A percentile compares a stretch with the other conserved stretches of the same genome.
Conservation (phyloP, 1,140 invertebrate genomes). For the Papilio glaucus region DNA sequence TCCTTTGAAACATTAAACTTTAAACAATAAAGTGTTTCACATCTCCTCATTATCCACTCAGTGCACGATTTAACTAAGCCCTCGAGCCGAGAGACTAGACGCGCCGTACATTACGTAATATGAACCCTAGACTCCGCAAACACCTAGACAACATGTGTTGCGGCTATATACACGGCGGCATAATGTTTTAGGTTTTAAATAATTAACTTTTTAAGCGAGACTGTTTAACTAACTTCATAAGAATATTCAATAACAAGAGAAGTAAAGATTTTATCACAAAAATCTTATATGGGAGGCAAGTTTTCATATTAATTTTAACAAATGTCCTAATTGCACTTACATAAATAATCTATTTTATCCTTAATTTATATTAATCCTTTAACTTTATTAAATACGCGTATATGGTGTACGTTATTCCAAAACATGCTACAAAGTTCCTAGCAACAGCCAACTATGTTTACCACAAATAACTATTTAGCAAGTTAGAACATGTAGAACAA, state of each 20-base stretch:
- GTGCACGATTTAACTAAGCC: constrained; percentile 23
- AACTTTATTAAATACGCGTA: neutral
- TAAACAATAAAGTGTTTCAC: constrained; percentile 20
- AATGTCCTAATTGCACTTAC: too few relatives aligned
- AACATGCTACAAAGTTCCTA: neutral
- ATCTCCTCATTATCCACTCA: constrained; percentile 27
- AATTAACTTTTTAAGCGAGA: neutral
- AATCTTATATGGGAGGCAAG: too few relatives aligned
- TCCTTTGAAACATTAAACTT: constrained; percentile 20
- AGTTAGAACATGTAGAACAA: constrained; percentile 17
- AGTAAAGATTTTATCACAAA: too few relatives aligned
- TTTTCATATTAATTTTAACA: too few relatives aligned
- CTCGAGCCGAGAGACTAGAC: constrained; percentile 9
- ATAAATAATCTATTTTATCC: too few relatives aligned
- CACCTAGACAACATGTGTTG: neutral
- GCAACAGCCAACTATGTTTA: neutral
- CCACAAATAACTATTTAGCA: constrained; percentile 6
- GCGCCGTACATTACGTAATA: neutral
- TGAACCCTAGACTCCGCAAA: neutral
- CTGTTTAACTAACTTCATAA: neutral
- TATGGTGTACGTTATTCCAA: neutral
- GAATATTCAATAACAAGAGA: neutral
- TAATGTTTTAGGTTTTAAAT: neutral
- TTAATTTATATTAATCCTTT: neutral
- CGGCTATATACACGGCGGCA: neutral